These are phyloP conservation scores for Drosophila diplacantha DNA, from an alignment of 2,888 invertebrate genomes.

Conservation along the genomic window DNA sequence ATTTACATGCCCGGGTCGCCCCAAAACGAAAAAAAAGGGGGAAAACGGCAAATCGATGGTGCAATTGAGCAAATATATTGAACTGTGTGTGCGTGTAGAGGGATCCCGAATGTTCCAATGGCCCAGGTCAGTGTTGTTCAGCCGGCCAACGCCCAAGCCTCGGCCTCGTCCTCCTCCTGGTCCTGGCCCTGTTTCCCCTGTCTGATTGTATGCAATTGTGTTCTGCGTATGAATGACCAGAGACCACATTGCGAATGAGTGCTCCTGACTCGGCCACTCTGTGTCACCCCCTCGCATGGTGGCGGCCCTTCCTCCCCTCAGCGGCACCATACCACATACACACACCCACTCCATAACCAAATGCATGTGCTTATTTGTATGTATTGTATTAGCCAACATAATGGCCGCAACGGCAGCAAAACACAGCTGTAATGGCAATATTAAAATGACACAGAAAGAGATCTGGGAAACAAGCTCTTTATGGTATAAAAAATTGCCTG, in stretches of 20 bases:
- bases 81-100: slow-evolving; percentile 24
- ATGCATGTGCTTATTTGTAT: slow-evolving; percentile 67
- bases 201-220: slow-evolving; percentile 68
- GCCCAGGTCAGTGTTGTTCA: slow-evolving; percentile 49
- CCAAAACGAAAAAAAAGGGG: neutral
- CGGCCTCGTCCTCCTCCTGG: slow-evolving; percentile 34
- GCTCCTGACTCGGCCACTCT: slow-evolving; percentile 56
- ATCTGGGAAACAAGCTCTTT: neutral
- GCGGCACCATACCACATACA: slow-evolving; percentile 8
- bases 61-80: slow-evolving; percentile 57
- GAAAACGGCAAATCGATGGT: slow-evolving; percentile 50
- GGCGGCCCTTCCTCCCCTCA: slow-evolving; percentile 31
- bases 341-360: slow-evolving; percentile 7
- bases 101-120: slow-evolving; percentile 22
- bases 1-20: slow-evolving; percentile 50
- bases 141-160: slow-evolving; percentile 64
- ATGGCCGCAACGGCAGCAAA: slow-evolving; percentile 51
- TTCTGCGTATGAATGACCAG: slow-evolving; percentile 69
- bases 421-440: slow-evolving; percentile 25
- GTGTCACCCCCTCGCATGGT: neutral
- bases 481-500: neutral
- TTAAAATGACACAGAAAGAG: slow-evolving; percentile 11
- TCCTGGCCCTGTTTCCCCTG: slow-evolving; percentile 5
- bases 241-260: slow-evolving; percentile 68
- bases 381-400: slow-evolving; percentile 71